Evolutionary conservation across 2,888 invertebrate species (phyloP).

Genomic region (Anthoptus insignis): DNA sequence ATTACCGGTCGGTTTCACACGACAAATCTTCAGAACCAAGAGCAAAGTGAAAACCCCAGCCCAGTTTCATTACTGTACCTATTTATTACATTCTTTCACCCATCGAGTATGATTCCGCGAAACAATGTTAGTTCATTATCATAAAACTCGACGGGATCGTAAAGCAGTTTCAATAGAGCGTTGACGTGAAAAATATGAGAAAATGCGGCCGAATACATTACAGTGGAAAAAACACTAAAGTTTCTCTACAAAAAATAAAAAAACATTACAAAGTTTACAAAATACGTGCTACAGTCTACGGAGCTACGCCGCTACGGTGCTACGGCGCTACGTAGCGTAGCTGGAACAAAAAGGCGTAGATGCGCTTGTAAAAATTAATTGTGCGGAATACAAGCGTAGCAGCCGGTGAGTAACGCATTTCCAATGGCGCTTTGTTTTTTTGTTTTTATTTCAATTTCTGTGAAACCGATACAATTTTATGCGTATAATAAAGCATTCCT

Average conservation of each 20-base stretch:
- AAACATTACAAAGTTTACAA: constrained; percentile 29
- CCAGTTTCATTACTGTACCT: constrained; percentile 1
- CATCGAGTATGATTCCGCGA: constrained; percentile 16
- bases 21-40: neutral
- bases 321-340: constrained; percentile 36
- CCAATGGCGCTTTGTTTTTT: constrained; percentile 3
- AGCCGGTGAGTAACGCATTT: constrained; percentile 31
- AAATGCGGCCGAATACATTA: constrained; percentile 13
- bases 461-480: constrained; percentile 3
- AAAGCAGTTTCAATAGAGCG: constrained; percentile 24
- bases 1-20: constrained; percentile 4
- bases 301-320: constrained; percentile 27
- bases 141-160: constrained; percentile 26
- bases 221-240: constrained; percentile 22
- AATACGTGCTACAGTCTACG: constrained; percentile 37
- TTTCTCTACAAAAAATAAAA: constrained; percentile 19
- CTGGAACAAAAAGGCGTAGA: constrained; percentile 36
- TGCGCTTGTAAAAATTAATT: constrained; percentile 53
- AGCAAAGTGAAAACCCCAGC: constrained; percentile 6
- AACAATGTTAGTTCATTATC: constrained; percentile 32
- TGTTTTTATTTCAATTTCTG: constrained; percentile 1
- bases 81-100: constrained; percentile 7
- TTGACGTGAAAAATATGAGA: constrained; percentile 28
- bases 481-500: neutral
- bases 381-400: constrained; percentile 43